Base-by-base conservation (phyloP, 2,888 invertebrate species). In the Smittia aterrima region DNA sequence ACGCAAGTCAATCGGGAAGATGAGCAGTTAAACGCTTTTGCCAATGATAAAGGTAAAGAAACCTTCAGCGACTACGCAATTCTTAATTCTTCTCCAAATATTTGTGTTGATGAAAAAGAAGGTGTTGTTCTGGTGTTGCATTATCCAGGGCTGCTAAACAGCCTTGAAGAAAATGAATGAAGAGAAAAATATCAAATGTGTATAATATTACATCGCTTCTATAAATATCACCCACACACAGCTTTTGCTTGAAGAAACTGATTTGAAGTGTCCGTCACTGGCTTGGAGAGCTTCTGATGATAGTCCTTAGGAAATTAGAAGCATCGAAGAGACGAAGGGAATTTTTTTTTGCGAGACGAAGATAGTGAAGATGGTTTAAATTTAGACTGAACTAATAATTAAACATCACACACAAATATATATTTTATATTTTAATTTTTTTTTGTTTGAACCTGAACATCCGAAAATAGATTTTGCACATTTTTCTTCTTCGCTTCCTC, bases 1-100 rank as follows among this genome's bases (percentile, higher is more conserved):
- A 95, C 95, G 87, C 95, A 95, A 90, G 96, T 95, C 89, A 93
- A 93, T 88, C 92, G 95, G 88, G 95, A 96, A 90, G 95, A 95
- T 90, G 95, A 95, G 86, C 92, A 92, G 88, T 89, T 93, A 86
- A 93, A 92, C 88, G 93, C 90, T 87, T 92, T 90, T 88, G 88
- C 91, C 85, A 88, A 90, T 87, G 95, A 94, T 87, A 94, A 95
- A 93, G 94, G 95, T 95, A 81, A 79, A 80, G 81, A 77, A 79
- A 80, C 75, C 78, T 78, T 78, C 77, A 78, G 62, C 76, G 77
- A 66, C 13, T 38, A 38, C 38, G 38, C 38, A 38, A 7, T 38
- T 38, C 38, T 38, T 38, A 38, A 38, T 22, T 22, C 24, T n/a
- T 13, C 1, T 64, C 24, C 27, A 67, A 67, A 22, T 32, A 40